Evolutionary conservation across 2,113 vertebrate species (phyloP), one percentile per base, ranked within the genome.

Genomic region (Chitala chitala): DNA sequence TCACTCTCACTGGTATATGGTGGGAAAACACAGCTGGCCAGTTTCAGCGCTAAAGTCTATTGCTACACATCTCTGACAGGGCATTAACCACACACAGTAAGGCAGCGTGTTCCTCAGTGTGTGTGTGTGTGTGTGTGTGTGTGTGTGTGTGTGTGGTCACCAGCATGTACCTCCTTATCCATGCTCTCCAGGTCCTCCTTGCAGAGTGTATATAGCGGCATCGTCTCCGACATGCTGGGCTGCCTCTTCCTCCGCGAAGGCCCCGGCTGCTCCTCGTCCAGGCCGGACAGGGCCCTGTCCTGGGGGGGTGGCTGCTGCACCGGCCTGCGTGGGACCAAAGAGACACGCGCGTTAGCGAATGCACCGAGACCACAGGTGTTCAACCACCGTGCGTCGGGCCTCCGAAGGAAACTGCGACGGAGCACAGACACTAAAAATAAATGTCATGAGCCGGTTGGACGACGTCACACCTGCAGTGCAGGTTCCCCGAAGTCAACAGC

Each of bases 121-220:
- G n/a, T n/a, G n/a, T n/a, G n/a, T n/a, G n/a, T n/a, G n/a, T n/a
- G n/a, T n/a, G n/a, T n/a, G 24, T 20, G 20, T 54, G 26, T 69
- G 33, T 20, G 24, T 54, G 36, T 12, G 9, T 56, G 20, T 26
- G 31, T 9, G 4, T 26, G 22, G 22, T 53, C 24, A 48, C n/a
- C n/a, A 22, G 36, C 69, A 9, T 81, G 92, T 82, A 99, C 97
- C 94, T 99, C 97, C 87, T 87, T 96, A 86, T 98, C 96, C 97
- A 99, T 99, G 87, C 96, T 98, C 8, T 99, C 97, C 69, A 99
- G 87, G 73, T 99, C 97, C 83, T 98, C 97, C 87, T 96, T 98
- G 87, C 96, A 99, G 0, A 99, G 88, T 0, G 91, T 98, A 88
- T 99, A 99, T 2, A 99, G 91, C 1, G 97, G 97, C 94, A 97